Conservation (phyloP, 2,113 vertebrate genomes). For the Oriolus oriolus region DNA sequence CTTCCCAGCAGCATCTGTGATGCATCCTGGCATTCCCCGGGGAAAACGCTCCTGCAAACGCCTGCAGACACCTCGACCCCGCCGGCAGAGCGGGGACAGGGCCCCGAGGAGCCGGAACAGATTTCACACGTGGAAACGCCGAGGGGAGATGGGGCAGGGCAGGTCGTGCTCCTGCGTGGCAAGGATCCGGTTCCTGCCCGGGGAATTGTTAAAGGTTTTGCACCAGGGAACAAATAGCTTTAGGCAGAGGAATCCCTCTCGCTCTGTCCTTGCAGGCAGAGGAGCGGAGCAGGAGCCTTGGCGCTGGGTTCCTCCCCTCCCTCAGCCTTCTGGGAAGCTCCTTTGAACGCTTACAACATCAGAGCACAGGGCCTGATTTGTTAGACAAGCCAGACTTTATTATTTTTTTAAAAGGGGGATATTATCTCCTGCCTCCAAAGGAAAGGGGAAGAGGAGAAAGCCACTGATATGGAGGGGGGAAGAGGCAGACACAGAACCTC, state of each 20-base stretch:
- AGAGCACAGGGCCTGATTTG: constrained; percentile 49
- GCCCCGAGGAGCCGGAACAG: accelerated
- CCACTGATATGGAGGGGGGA: constrained; percentile 2
- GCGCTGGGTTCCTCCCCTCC: background rate
- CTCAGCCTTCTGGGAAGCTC: constrained; percentile 41
- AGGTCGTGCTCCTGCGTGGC: accelerated
- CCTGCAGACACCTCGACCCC: background rate
- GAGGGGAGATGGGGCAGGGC: background rate
- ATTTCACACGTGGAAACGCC: background rate
- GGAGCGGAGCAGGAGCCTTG: background rate
- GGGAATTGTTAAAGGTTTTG: background rate
- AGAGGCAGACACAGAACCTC: constrained; percentile 66
- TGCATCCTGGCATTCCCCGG: accelerated
- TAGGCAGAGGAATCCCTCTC: background rate
- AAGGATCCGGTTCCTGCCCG: accelerated
- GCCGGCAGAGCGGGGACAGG: background rate
- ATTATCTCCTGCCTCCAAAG: constrained; percentile 59
- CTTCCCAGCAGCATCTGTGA: accelerated
- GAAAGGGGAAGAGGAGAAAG: constrained; percentile 56
- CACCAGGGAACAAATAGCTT: background rate
- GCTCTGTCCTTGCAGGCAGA: background rate
- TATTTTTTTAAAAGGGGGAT: constrained; percentile 64
- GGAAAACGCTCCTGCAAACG: background rate
- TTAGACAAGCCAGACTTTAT: constrained; percentile 56
- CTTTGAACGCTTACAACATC: constrained; percentile 55